A percentile compares a stretch with the other conserved stretches of the same genome.
phyloP scores from a whole-genome alignment of 2,797 vertebrate genomes.

The Momotus momota region DNA sequence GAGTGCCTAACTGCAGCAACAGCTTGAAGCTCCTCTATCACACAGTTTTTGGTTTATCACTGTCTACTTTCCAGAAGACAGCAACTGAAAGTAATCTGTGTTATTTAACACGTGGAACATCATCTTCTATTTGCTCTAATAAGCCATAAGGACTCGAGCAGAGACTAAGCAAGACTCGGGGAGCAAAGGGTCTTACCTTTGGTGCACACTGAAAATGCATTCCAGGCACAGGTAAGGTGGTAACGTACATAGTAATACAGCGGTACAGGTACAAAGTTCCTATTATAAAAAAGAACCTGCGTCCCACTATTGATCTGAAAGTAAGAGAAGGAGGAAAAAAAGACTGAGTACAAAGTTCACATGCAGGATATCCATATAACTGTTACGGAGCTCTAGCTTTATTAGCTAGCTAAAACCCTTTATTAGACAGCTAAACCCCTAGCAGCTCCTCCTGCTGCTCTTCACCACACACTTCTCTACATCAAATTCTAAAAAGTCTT shows the following conservation, averaged over 20 bases:
- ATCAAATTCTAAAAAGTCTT: neutral
- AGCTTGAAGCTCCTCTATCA: neutral
- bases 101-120: neutral
- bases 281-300: slow-evolving; percentile 95
- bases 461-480: neutral
- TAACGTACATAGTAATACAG: slow-evolving; percentile 98
- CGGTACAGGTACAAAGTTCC: slow-evolving; percentile 97
- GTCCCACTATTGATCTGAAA: slow-evolving; percentile 91
- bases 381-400: accelerated
- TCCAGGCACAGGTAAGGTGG: slow-evolving; percentile 95
- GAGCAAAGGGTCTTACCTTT: slow-evolving; percentile 85
- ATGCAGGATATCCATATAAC: neutral
- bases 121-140: neutral
- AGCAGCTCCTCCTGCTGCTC: neutral
- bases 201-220: slow-evolving; percentile 97
- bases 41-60: neutral
- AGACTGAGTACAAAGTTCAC: neutral
- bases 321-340: neutral
- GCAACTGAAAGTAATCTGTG: neutral
- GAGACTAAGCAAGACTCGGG: neutral
- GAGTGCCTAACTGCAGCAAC: neutral
- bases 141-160: neutral
- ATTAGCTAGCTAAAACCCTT: neutral
- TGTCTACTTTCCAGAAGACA: neutral
- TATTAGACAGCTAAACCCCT: too few species aligned